A percentile compares a stretch with the other conserved stretches of the same genome.
Conservation (phyloP, 2,888 invertebrate species). For the Cabera pusaria region DNA sequence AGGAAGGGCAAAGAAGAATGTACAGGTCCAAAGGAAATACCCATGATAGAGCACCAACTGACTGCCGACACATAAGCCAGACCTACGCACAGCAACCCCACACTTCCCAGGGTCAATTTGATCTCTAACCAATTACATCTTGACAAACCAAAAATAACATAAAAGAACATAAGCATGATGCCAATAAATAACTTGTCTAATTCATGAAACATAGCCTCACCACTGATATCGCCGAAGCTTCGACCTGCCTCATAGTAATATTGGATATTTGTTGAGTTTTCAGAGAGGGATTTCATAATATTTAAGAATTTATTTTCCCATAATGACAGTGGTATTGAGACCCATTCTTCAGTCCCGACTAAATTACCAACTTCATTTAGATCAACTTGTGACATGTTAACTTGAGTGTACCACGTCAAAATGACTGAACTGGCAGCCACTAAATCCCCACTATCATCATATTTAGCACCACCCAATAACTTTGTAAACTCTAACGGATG, state of each 20-base stretch:
- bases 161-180: slow-evolving; percentile 88
- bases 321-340: slow-evolving; percentile 79
- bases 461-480: slow-evolving; percentile 84
- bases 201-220: slow-evolving; percentile 88
- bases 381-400: slow-evolving; percentile 87
- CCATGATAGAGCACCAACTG: slow-evolving; percentile 88
- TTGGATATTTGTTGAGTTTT: slow-evolving; percentile 55
- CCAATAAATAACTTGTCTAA: slow-evolving; percentile 87
- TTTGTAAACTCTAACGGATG: slow-evolving; percentile 85
- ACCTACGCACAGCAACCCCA: slow-evolving; percentile 88
- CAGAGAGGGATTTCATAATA: slow-evolving; percentile 59
- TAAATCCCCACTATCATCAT: slow-evolving; percentile 84
- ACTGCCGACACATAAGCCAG: slow-evolving; percentile 89
- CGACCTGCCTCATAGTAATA: slow-evolving; percentile 84
- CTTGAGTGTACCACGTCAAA: slow-evolving; percentile 85
- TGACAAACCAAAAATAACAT: slow-evolving; percentile 88
- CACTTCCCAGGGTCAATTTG: slow-evolving; percentile 85
- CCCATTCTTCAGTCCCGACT: slow-evolving; percentile 90
- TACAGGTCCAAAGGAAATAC: slow-evolving; percentile 90
- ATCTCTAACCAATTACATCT: slow-evolving; percentile 89
- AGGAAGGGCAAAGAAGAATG: slow-evolving; percentile 92
- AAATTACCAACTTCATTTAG: slow-evolving; percentile 87
- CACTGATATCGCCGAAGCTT: slow-evolving; percentile 91
- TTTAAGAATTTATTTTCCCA: slow-evolving; percentile 85
- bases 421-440: slow-evolving; percentile 85